Base-by-base conservation (phyloP, 2,797 vertebrate genomes). In the Eospalax fontanierii region DNA sequence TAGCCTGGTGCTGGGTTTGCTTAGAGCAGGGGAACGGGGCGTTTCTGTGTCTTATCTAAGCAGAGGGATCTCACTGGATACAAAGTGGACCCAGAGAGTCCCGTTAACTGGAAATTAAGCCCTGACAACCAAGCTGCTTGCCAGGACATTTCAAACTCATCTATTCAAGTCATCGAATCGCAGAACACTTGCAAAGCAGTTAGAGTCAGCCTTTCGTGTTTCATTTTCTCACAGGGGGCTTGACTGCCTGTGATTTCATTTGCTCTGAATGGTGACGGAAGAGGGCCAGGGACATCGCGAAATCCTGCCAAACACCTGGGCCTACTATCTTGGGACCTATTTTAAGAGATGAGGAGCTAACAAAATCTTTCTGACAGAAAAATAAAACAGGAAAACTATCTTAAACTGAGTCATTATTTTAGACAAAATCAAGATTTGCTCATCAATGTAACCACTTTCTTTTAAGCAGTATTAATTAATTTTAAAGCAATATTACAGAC, bases 71-170 rank as follows among this genome's bases (percentile, higher is more conserved):
- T 38, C 10, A 81, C 92, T 96, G 96, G 98, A 98, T 95, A 81
- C 87, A 94, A 96, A 98, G 87, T 70, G 96, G 94, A 97, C 84
- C 88, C 86, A 95, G 82, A 94, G 86, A 94, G 89, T 97, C 90
- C 88, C 97, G 97, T 96, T 98, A 97, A 97, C 97, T 97, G 97
- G 95, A 97, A 96, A 98, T 98, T 97, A 98, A 97, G 94, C 91
- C 97, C 91, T 90, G 95, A 97, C 97, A 98, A 98, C 97, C 97
- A 98, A 96, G 87, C 81, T 74, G 76, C 96, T 97, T 98, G 96
- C 98, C 98, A 98, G 97, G 98, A 98, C 95, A 97, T 97, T 97
- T 97, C 93, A 94, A 98, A 95, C 85, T 92, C 95, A 97, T 96
- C 92, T 96, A 92, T 80, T 92, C 59, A 94, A 97, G 97, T 93